These are phyloP conservation scores for Nomada fucata DNA, from an alignment of 2,888 invertebrate species.

Conservation along the genomic window DNA sequence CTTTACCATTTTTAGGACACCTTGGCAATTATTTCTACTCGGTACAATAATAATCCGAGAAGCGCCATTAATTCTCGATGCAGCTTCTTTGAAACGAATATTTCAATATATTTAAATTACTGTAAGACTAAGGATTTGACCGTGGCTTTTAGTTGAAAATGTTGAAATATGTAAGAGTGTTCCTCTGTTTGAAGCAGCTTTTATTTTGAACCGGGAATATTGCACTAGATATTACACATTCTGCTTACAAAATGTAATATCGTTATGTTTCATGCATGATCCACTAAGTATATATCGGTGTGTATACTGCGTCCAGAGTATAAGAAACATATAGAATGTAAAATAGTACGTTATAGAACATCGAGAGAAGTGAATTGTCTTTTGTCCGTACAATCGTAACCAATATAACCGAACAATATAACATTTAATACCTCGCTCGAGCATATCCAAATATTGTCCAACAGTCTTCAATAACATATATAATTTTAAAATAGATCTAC, in stretches of 20 bases:
- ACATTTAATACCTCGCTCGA: too few species aligned
- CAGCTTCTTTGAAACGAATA: too few species aligned
- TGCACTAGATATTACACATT: not conserved
- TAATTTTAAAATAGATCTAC: too few species aligned
- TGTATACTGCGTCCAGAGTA: slow-evolving; percentile 1
- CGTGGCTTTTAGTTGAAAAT: not conserved
- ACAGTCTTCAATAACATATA: too few species aligned
- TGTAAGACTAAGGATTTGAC: too few species aligned
- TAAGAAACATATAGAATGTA: not conserved
- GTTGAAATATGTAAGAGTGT: not conserved
- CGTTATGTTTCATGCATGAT: slow-evolving; percentile 2
- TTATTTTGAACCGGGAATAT: not conserved
- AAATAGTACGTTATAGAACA: not conserved
- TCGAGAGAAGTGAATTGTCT: not conserved
- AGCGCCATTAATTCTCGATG: too few species aligned
- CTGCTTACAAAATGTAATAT: not conserved
- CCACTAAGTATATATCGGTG: not conserved
- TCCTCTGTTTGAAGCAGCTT: not conserved
- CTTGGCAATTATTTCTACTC: too few species aligned
- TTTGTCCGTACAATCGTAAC: not conserved
- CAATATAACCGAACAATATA: not conserved
- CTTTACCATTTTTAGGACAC: too few species aligned
- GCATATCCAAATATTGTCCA: too few species aligned
- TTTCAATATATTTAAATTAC: too few species aligned
- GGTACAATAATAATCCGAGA: too few species aligned